Percentiles rank a stretch among this genome's conserved stretches.
These are phyloP conservation scores for Seriola quinqueradiata DNA, from an alignment of 2,113 vertebrate species.

Conservation along the genomic window DNA sequence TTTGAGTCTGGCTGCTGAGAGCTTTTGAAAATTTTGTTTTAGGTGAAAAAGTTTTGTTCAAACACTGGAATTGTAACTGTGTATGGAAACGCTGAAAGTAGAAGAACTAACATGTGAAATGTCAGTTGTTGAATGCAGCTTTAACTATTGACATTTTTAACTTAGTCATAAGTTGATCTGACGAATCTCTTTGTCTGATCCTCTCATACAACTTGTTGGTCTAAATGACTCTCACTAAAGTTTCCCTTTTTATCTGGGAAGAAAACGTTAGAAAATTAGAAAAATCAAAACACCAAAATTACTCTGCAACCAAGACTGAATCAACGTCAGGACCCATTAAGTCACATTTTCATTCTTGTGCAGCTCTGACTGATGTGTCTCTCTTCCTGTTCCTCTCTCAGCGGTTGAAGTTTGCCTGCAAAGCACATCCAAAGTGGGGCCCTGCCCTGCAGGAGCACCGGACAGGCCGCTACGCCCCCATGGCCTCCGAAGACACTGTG, in stretches of 20 bases:
- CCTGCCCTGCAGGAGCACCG: conserved; percentile 94
- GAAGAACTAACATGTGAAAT: neutral
- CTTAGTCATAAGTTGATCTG: too few relatives aligned
- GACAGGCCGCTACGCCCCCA: conserved; percentile 90
- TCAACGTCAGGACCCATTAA: conserved; percentile 38
- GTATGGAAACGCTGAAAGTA: too few relatives aligned
- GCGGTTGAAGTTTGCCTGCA: conserved; percentile 94
- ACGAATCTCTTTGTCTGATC: too few relatives aligned
- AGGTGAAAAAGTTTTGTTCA: neutral
- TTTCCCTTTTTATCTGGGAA: neutral
- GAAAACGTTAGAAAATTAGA: conserved; percentile 1
- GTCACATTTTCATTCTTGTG: conserved; percentile 24
- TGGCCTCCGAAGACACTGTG: conserved; percentile 85
- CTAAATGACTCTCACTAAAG: neutral
- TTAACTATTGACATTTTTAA: neutral
- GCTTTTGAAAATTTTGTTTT: neutral
- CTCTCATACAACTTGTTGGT: too few relatives aligned
- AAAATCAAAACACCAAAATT: conserved; percentile 65
- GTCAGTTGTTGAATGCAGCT: neutral
- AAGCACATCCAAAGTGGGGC: conserved; percentile 93
- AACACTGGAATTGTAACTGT: neutral
- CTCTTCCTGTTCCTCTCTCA: conserved; percentile 62
- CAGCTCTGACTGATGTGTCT: neutral
- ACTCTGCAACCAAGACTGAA: conserved; percentile 27
- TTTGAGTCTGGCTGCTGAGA: neutral